A percentile compares a stretch with the other conserved stretches of the same genome.
Conservation (phyloP, 2,888 invertebrate species). For the Hydriomena furcata region DNA sequence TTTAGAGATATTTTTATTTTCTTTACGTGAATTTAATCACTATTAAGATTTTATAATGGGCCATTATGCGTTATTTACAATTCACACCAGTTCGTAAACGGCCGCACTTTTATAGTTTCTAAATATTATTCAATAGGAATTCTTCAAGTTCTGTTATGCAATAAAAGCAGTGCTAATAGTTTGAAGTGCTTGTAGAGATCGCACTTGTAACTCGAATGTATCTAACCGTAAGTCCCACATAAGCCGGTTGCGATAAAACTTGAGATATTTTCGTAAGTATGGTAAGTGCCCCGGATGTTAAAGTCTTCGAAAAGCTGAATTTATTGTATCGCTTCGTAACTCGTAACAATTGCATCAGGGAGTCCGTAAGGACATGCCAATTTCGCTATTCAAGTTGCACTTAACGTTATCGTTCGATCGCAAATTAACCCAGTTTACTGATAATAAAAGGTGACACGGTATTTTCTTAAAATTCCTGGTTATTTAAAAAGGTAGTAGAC, state of each 20-base stretch:
- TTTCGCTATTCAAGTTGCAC: constrained; percentile 27
- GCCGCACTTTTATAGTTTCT: constrained; percentile 46
- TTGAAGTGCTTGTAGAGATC: constrained; percentile 63
- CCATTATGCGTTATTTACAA: constrained; percentile 31
- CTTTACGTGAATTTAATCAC: constrained; percentile 24
- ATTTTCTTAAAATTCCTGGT: constrained; percentile 31
- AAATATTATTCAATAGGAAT: constrained; percentile 47
- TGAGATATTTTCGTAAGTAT: constrained; percentile 52
- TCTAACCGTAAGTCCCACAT: constrained; percentile 34
- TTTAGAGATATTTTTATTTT: constrained; percentile 24
- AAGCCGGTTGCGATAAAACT: constrained; percentile 42
- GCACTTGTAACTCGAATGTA: constrained; percentile 38
- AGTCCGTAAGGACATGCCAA: constrained; percentile 29
- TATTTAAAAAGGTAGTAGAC: constrained; percentile 25
- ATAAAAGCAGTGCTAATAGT: constrained; percentile 57
- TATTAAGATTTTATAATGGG: constrained; percentile 28
- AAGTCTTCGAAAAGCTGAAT: constrained; percentile 43
- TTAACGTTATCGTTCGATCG: constrained; percentile 50
- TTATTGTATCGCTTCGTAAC: constrained; percentile 42
- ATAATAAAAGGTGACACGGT: constrained; percentile 41
- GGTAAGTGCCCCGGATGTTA: constrained; percentile 53
- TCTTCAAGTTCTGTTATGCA: constrained; percentile 59
- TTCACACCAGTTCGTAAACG: constrained; percentile 32
- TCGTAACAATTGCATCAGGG: constrained; percentile 40
- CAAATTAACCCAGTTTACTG: constrained; percentile 52